Evolutionary conservation across 2,888 invertebrate species (phyloP).

Genomic region (Meandrusa payeni): DNA sequence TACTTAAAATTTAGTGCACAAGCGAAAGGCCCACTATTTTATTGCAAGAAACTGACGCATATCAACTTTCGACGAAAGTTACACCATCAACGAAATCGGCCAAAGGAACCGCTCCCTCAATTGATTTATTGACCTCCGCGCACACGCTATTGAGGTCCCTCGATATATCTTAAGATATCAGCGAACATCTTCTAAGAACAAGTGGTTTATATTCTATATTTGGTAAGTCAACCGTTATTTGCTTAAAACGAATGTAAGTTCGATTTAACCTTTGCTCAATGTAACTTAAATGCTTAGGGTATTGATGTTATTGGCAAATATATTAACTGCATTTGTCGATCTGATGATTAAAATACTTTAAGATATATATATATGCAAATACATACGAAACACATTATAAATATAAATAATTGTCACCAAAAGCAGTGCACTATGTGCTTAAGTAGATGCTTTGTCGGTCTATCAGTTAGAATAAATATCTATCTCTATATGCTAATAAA

Average conservation of each 20-base stretch:
- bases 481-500: no score
- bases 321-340: slow-evolving; percentile 16
- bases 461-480: no score
- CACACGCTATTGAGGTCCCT: slow-evolving; percentile 36
- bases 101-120: slow-evolving; percentile 66
- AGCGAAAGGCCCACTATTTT: slow-evolving; percentile 13
- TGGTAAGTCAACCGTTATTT: slow-evolving; percentile 25
- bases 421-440: no score
- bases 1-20: not conserved
- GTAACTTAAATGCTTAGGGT: slow-evolving; percentile 19
- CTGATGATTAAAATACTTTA: slow-evolving; percentile 4
- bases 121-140: slow-evolving; percentile 62
- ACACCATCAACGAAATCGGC: slow-evolving; percentile 51
- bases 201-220: slow-evolving; percentile 22
- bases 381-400: no score
- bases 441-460: no score
- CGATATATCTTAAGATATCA: slow-evolving; percentile 43
- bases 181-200: slow-evolving; percentile 23
- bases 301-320: slow-evolving; percentile 20
- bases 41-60: slow-evolving; percentile 16
- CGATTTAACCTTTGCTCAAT: slow-evolving; percentile 22
- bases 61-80: slow-evolving; percentile 57
- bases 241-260: slow-evolving; percentile 24
- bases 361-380: no score
- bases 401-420: no score